Evolutionary conservation across 2,797 vertebrate genomes (phyloP).

Genomic region (Ptychobarbus kaznakovi): DNA sequence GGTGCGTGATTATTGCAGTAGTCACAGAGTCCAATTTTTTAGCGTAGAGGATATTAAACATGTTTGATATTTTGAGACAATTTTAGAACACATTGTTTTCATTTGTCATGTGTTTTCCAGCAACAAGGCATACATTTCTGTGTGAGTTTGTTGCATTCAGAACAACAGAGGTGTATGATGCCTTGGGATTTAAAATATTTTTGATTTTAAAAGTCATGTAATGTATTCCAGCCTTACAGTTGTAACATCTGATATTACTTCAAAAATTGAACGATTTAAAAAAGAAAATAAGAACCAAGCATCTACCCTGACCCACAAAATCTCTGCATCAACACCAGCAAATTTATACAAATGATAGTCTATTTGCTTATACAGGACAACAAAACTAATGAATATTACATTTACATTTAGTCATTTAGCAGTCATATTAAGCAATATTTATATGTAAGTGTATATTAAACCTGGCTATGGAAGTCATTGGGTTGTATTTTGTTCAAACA

Average conservation of each 20-base stretch:
- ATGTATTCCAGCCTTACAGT: not conserved
- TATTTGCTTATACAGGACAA: not conserved
- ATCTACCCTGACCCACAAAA: not conserved
- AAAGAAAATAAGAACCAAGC: not conserved
- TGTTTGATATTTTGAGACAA: not conserved
- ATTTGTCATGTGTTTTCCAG: not conserved
- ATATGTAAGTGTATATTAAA: not conserved
- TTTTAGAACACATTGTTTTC: not conserved
- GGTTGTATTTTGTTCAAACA: not conserved
- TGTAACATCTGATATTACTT: not conserved
- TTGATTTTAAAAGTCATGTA: not conserved
- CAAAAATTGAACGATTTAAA: not conserved
- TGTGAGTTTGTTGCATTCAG: not conserved
- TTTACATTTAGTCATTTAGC: no score
- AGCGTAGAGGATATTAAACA: not conserved
- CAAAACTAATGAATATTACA: not conserved
- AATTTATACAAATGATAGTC: not conserved
- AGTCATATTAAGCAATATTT: not conserved
- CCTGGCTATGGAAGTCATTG: not conserved
- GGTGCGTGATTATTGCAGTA: conserved; percentile 69
- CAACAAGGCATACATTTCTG: not conserved
- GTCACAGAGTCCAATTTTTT: not conserved
- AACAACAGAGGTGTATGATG: not conserved
- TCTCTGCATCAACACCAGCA: not conserved
- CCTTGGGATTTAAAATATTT: not conserved